A percentile compares a stretch with the other conserved stretches of the same genome.
Evolutionary conservation across 2,113 vertebrate genomes (phyloP).

Genomic region (Coptodon bakossiorum): DNA sequence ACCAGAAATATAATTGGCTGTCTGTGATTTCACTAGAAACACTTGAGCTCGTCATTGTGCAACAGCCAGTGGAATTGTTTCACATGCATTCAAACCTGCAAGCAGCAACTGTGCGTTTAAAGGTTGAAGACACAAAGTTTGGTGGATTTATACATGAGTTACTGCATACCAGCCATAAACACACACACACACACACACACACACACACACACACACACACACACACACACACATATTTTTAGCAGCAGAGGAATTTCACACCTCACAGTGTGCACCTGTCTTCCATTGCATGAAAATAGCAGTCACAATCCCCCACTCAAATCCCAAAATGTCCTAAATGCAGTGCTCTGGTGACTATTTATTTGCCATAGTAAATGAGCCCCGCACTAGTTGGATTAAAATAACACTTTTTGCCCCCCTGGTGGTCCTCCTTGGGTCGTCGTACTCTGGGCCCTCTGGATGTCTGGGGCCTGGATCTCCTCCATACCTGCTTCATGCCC

Average conservation of each 20-base stretch:
- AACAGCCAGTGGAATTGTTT: background rate
- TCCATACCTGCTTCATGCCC: background rate
- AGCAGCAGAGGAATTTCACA: background rate
- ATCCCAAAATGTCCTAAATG: background rate
- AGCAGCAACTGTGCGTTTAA: background rate
- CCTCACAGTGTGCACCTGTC: background rate
- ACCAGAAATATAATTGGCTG: slow-evolving; percentile 5
- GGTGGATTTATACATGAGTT: background rate
- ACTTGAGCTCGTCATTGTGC: background rate
- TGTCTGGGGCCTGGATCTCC: background rate
- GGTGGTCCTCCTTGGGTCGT: background rate
- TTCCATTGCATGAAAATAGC: background rate
- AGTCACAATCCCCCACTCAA: background rate
- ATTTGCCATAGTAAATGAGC: background rate
- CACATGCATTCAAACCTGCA: background rate
- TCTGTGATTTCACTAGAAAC: slow-evolving; percentile 1
- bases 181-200: background rate
- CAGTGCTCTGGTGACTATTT: background rate
- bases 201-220: background rate
- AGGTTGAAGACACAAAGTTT: background rate
- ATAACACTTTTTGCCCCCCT: background rate
- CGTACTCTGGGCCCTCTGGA: background rate
- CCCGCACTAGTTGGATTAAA: background rate
- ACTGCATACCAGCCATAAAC: background rate
- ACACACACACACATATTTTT: background rate